phyloP scores from a whole-genome alignment of 2,888 invertebrate species.

The Andrena flavipes region DNA sequence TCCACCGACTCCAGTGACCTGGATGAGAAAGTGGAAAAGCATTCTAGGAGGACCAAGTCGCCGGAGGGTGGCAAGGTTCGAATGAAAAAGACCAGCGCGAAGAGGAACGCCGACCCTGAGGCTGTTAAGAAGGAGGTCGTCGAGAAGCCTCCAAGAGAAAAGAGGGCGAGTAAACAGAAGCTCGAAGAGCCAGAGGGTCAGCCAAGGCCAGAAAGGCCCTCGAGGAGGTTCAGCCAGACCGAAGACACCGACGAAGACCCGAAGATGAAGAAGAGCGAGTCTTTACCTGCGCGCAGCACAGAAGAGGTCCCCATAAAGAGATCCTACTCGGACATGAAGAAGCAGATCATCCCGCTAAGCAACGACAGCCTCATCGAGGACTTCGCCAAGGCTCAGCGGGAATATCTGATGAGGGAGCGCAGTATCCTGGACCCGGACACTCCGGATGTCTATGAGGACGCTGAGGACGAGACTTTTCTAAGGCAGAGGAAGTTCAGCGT shows the following conservation, averaged over 20 bases:
- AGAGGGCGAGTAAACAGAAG: constrained; percentile 45
- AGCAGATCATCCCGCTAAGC: constrained; percentile 82
- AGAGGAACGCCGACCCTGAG: constrained; percentile 55
- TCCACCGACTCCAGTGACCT: constrained; percentile 77
- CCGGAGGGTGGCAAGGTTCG: constrained; percentile 66
- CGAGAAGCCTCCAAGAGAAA: constrained; percentile 52
- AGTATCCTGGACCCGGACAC: constrained; percentile 74
- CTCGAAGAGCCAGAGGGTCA: constrained; percentile 45
- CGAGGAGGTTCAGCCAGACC: constrained; percentile 27
- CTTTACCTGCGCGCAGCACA: constrained; percentile 53
- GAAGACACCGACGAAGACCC: constrained; percentile 79
- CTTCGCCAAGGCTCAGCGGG: constrained; percentile 74
- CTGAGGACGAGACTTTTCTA: constrained; percentile 24
- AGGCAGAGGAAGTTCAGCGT: constrained; percentile 74
- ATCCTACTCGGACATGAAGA: constrained; percentile 72
- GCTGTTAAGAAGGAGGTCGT: constrained; percentile 22
- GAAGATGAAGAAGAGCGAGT: constrained; percentile 84
- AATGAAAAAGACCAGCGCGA: constrained; percentile 53
- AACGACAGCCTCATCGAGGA: constrained; percentile 76
- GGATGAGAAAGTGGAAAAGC: constrained; percentile 58
- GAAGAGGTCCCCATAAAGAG: constrained; percentile 43
- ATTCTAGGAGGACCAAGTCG: constrained; percentile 67
- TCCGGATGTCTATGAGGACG: constrained; percentile 47
- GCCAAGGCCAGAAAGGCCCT: constrained; percentile 35
- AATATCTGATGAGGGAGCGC: constrained; percentile 71